These are phyloP conservation scores for Mesembrinibis cayennensis DNA, from an alignment of 2,113 vertebrate genomes.

Conservation along the genomic window DNA sequence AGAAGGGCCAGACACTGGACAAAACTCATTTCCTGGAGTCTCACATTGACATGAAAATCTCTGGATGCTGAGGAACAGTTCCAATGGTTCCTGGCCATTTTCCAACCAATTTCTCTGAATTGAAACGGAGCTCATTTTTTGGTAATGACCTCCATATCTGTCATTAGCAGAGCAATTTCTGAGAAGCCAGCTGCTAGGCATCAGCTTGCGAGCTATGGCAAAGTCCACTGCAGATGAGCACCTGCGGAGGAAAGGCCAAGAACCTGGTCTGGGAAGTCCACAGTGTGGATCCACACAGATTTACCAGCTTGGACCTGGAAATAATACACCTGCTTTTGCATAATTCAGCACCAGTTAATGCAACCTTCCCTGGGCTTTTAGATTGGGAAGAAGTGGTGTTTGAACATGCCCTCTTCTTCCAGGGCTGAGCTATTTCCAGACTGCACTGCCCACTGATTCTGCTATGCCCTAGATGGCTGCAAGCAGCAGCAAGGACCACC, in stretches of 20 bases:
- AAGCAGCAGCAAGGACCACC: neutral
- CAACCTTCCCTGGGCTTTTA: neutral
- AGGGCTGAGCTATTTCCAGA: neutral
- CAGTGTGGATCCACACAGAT: neutral
- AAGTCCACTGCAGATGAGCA: neutral
- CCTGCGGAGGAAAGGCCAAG: neutral
- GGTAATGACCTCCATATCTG: neutral
- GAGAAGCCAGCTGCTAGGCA: neutral
- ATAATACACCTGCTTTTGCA: neutral
- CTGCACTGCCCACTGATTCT: neutral
- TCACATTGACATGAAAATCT: neutral
- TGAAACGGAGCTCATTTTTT: neutral
- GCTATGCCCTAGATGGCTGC: neutral
- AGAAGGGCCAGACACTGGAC: neutral
- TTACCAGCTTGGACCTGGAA: neutral
- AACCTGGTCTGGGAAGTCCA: neutral
- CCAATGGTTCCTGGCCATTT: neutral
- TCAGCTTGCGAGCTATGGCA: neutral
- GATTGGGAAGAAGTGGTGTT: neutral
- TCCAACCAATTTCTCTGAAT: neutral
- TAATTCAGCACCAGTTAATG: neutral
- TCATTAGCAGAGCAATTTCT: neutral
- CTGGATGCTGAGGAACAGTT: neutral
- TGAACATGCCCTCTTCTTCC: neutral
- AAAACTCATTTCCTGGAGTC: neutral